phyloP scores from a whole-genome alignment of 2,888 invertebrate genomes.

The Orthosia gracilis region DNA sequence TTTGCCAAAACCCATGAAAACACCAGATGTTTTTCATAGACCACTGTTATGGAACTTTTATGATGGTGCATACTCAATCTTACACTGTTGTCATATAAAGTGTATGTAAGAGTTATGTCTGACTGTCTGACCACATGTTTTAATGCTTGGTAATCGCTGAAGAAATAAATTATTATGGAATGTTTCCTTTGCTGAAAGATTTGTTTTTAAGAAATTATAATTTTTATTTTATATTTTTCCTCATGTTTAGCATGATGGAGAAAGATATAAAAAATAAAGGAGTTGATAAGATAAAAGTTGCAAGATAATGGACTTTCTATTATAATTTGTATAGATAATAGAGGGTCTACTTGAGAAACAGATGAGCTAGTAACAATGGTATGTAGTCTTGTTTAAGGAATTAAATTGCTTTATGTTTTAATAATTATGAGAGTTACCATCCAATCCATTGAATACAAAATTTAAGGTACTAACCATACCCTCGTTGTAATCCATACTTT shows the following conservation, averaged over 20 bases:
- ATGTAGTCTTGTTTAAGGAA: not conserved
- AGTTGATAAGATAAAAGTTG: not conserved
- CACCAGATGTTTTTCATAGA: conserved; percentile 60
- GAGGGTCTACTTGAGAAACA: not conserved
- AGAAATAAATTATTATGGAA: conserved; percentile 20
- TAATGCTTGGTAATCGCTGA: conserved; percentile 11
- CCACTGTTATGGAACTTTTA: conserved; percentile 44
- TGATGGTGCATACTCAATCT: conserved; percentile 53
- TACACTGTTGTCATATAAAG: conserved; percentile 52
- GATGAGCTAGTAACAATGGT: not conserved
- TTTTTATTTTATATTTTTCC: too few species aligned
- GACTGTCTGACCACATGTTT: conserved; percentile 51
- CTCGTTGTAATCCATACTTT: not conserved
- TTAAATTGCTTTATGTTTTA: not conserved
- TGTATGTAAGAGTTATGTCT: conserved; percentile 48
- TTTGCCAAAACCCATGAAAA: not conserved
- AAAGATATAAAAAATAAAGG: too few species aligned
- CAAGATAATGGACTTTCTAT: not conserved
- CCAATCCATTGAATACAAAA: not conserved
- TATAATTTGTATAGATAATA: conserved; percentile 4
- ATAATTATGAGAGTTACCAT: not conserved
- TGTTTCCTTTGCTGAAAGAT: conserved; percentile 1
- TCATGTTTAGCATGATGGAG: too few species aligned
- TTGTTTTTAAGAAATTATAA: conserved; percentile 7
- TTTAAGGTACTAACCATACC: not conserved